These are phyloP conservation scores for Sarcophaga bullata DNA, from an alignment of 1,140 invertebrate species.

Conservation along the genomic window DNA sequence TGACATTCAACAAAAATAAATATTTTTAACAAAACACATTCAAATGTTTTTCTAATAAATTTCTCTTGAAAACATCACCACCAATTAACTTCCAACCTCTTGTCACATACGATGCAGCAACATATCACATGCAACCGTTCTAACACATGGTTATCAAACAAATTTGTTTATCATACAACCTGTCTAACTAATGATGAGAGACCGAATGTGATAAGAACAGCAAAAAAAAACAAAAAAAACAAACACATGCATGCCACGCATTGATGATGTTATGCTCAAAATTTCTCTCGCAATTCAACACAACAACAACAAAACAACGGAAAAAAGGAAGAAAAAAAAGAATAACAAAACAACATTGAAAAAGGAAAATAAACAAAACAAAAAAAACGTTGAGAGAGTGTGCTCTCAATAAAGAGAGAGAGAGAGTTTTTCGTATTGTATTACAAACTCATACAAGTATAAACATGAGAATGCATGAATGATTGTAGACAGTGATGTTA, in stretches of 20 bases:
- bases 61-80: too few relatives aligned
- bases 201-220: neutral
- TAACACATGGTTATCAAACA: neutral
- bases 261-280: neutral
- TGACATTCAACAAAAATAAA: too few relatives aligned
- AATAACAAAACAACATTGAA: neutral
- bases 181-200: neutral
- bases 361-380: neutral
- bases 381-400: neutral
- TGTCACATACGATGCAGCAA: too few relatives aligned
- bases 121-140: too few relatives aligned
- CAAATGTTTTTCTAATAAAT: too few relatives aligned
- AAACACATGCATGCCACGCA: neutral
- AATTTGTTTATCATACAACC: constrained; percentile 9
- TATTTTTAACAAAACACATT: too few relatives aligned
- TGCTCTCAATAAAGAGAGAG: neutral
- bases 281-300: neutral
- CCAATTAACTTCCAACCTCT: too few relatives aligned
- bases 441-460: neutral
- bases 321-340: neutral
- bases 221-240: neutral
- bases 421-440: neutral
- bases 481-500: too few relatives aligned
- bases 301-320: neutral
- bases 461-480: neutral